Conservation (phyloP, 2,888 invertebrate genomes). For the Arrhopalites spinosus region DNA sequence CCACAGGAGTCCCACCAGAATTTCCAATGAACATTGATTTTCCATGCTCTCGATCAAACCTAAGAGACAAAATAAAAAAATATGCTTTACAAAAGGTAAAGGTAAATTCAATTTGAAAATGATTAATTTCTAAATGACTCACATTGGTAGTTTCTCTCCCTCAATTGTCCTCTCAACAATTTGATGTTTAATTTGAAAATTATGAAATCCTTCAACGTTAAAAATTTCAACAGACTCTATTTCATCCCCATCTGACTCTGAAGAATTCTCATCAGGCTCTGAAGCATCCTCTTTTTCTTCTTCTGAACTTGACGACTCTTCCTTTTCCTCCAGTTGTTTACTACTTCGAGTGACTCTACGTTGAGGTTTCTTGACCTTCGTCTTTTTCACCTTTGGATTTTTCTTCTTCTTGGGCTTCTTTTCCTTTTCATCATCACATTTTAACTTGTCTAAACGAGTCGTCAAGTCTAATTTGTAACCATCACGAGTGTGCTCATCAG, state of each 20-base stretch:
- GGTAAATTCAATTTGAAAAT: too few species aligned
- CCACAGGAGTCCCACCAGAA: constrained; percentile 59
- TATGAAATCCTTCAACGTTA: not conserved
- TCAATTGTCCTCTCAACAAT: constrained; percentile 54
- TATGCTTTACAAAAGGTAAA: not conserved
- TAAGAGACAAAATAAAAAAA: too few species aligned
- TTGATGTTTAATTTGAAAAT: constrained; percentile 52
- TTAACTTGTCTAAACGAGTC: constrained; percentile 57
- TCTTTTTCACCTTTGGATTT: constrained; percentile 30
- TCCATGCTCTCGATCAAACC: constrained; percentile 40
- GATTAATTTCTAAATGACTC: too few species aligned
- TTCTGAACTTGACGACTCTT: constrained; percentile 6
- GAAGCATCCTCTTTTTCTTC: not conserved
- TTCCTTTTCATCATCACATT: not conserved
- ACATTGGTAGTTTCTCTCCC: constrained; percentile 58
- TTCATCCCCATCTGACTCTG: constrained; percentile 5
- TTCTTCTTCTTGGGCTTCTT: constrained; percentile 21
- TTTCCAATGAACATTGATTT: constrained; percentile 53
- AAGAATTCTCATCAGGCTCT: too few species aligned
- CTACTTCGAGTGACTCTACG: constrained; percentile 17
- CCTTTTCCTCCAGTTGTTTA: not conserved
- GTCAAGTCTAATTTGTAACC: constrained; percentile 60
- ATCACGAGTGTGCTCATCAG: constrained; percentile 58
- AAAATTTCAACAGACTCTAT: constrained; percentile 5
- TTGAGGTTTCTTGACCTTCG: too few species aligned